Base-by-base conservation (phyloP, 2,888 invertebrate species). In the Drosophila emarginata region DNA sequence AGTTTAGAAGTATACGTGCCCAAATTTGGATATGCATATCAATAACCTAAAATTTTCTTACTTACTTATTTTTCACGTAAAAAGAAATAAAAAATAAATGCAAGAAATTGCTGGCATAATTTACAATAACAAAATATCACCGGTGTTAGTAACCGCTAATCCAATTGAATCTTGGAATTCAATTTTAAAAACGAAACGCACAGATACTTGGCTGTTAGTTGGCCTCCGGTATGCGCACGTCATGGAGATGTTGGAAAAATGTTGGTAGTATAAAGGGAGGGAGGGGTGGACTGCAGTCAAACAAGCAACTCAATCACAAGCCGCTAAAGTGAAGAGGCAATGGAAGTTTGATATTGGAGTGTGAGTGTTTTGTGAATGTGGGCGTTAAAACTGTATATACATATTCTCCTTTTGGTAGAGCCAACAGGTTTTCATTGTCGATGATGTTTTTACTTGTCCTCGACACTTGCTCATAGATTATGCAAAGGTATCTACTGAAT, bases 381-480 rank as follows among this genome's bases (percentile, higher is more conserved):
- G 18, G 58, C 9, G 68, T 36, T 39, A 66, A 23, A 60, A 23
- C 32, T 54, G 11, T 36, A 18, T 58, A 37, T 63, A 53, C 64
- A 54, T 59, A 57, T 6, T 26, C 61, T 39, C 32, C 32, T 61
- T 50, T 73, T 68, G 77, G 71, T 66, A 63, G 72, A 83, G 77
- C 78, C 86, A 89, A 89, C 80, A 89, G 89, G 89, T 89, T 84
- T 82, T 72, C 57, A 45, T 87, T 78, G 75, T 32, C 80, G 73
- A 80, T 79, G 76, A 76, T 79, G 77, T 77, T 79, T 81, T 89
- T 82, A 86, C 83, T 82, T 83, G 80, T 87, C 45, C 45, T 45
- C 87, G 90, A 87, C 89, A 89, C 83, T 88, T 87, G 79, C 85
- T 90, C 87, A 90, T 90, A 80, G 91, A 90, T 90, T 90, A 90